Percentiles rank a stretch among this genome's conserved stretches.
Evolutionary conservation across 23 tunicate species (phyloP).

Genomic region (Pegea sp.): DNA sequence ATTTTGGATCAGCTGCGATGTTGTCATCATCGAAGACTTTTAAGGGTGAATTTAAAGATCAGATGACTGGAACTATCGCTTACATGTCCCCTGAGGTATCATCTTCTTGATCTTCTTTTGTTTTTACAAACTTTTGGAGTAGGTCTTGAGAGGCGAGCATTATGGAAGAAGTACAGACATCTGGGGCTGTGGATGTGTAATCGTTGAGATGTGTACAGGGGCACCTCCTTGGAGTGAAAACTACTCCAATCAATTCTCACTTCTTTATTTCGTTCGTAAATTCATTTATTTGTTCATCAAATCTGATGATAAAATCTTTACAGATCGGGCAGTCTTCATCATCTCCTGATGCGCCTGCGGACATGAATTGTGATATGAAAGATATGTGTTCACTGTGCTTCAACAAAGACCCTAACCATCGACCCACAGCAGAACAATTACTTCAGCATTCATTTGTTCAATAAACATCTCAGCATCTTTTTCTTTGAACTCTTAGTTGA

Average conservation of each 20-base stretch:
- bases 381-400: no score
- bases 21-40: constrained; percentile 72
- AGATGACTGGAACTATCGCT: constrained; percentile 67
- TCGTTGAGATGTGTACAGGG: constrained; percentile 80
- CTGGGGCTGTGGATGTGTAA: constrained; percentile 84
- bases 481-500: no score
- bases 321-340: no score
- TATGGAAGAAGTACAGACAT: constrained; percentile 87
- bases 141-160: constrained; percentile 85
- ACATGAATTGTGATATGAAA: no score
- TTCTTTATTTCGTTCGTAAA: no score
- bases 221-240: constrained; percentile 89
- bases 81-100: constrained; percentile 92
- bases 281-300: no score
- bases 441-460: not conserved
- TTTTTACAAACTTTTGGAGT: not conserved
- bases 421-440: not conserved
- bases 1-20: constrained; percentile 82
- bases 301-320: no score
- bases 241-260: constrained; percentile 80
- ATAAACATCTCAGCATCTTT: no score
- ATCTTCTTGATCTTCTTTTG: not conserved
- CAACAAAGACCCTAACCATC: no score
- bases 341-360: no score
- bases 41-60: constrained; percentile 82